phyloP scores from a whole-genome alignment of 2,888 invertebrate genomes.

The Eurytoma californica region DNA sequence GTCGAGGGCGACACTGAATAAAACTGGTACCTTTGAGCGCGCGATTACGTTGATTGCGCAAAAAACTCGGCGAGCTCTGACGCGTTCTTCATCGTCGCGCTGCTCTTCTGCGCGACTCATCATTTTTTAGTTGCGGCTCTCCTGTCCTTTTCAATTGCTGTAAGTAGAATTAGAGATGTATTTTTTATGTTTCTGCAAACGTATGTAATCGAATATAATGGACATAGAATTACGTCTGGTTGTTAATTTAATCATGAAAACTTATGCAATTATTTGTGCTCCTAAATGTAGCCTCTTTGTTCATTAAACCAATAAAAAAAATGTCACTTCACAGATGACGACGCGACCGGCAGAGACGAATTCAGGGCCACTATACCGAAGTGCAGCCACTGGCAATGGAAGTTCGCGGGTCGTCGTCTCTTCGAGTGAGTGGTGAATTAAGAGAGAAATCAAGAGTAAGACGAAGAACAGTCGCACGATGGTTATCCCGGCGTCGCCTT shows the following conservation, averaged over 20 bases:
- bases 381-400: not conserved
- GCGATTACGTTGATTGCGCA: conserved; percentile 32
- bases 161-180: not conserved
- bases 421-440: conserved; percentile 1
- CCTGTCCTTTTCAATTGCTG: no score
- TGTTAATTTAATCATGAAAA: no score
- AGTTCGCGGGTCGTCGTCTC: not conserved
- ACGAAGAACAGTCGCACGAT: conserved; percentile 20
- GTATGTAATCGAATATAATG: no score
- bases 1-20: conserved; percentile 9
- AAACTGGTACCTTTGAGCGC: not conserved
- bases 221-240: no score
- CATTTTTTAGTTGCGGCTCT: no score
- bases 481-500: conserved; percentile 48
- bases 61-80: not conserved
- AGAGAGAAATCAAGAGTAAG: conserved; percentile 37
- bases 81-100: not conserved
- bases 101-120: no score
- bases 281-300: no score
- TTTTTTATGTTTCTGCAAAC: no score
- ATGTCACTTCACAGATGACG: not conserved
- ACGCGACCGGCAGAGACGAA: no score
- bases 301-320: no score
- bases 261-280: no score
- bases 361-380: no score